Percentiles rank a stretch among this genome's conserved stretches.
Evolutionary conservation across 2,113 vertebrate genomes (phyloP).

Genomic region (Leptobrachium leishanense): DNA sequence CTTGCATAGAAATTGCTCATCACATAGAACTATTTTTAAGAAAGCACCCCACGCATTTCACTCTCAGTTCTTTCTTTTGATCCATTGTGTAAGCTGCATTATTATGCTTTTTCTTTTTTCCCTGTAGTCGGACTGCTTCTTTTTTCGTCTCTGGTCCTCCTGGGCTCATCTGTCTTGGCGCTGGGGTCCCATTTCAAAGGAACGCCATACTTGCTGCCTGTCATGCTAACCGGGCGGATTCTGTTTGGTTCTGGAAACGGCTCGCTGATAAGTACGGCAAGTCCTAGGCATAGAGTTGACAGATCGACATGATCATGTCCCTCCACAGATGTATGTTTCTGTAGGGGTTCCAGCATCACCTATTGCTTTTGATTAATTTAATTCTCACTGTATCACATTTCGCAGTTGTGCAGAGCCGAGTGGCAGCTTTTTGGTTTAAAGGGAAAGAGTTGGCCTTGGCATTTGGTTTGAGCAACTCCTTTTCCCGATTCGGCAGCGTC

Average conservation of each 20-base stretch:
- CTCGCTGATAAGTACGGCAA: conserved; percentile 71
- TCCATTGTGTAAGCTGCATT: too few relatives aligned
- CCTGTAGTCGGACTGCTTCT: conserved; percentile 73
- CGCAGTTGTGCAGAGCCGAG: conserved; percentile 77
- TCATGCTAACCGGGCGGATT: conserved; percentile 77
- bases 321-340: too few relatives aligned
- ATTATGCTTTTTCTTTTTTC: background rate
- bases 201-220: conserved; percentile 69
- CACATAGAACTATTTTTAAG: too few relatives aligned
- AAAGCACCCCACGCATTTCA: too few relatives aligned
- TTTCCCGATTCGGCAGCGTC: conserved; percentile 75
- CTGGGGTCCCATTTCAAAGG: conserved; percentile 81
- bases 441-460: conserved; percentile 78
- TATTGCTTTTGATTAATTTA: background rate
- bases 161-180: conserved; percentile 76
- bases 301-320: too few relatives aligned
- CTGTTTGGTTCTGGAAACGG: conserved; percentile 79
- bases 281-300: background rate
- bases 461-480: conserved; percentile 74
- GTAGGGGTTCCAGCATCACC: background rate
- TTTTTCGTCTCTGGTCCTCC: conserved; percentile 75
- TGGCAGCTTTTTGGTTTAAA: conserved; percentile 81
- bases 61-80: too few relatives aligned
- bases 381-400: background rate
- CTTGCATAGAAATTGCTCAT: too few relatives aligned